Percentiles rank a stretch among this genome's conserved stretches.
These are phyloP conservation scores for Lytechinus variegatus DNA, from an alignment of 35 echinoderm and acorn worm species.

Conservation along the genomic window DNA sequence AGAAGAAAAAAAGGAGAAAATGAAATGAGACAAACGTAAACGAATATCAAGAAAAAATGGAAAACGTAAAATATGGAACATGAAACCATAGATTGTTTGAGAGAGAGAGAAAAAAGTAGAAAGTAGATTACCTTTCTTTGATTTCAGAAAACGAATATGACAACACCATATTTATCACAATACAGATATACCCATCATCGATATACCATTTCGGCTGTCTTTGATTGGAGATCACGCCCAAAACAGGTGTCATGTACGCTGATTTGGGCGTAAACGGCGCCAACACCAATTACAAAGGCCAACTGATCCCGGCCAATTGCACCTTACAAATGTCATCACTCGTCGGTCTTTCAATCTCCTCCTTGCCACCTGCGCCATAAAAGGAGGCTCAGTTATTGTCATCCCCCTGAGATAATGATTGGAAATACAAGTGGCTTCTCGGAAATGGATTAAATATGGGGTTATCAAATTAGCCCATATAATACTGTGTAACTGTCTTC, in stretches of 20 bases:
- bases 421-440: neutral
- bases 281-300: neutral
- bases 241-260: neutral
- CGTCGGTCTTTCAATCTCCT: neutral
- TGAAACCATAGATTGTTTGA: too few species aligned
- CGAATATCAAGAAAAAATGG: too few species aligned
- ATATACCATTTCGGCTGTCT: neutral
- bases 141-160: too few species aligned
- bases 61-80: too few species aligned
- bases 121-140: too few species aligned
- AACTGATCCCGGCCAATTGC: neutral
- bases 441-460: neutral
- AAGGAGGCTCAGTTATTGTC: neutral
- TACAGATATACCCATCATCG: neutral
- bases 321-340: neutral
- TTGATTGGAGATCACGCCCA: neutral
- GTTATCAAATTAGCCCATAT: slow-evolving; percentile 18
- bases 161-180: too few species aligned
- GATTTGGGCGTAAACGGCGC: neutral
- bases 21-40: too few species aligned
- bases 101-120: too few species aligned
- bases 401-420: neutral
- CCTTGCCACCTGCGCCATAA: neutral
- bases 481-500: neutral
- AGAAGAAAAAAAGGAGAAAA: too few species aligned